A percentile compares a stretch with the other conserved stretches of the same genome.
phyloP scores from a whole-genome alignment of 2,888 invertebrate genomes.

The Amphipyra berbera region DNA sequence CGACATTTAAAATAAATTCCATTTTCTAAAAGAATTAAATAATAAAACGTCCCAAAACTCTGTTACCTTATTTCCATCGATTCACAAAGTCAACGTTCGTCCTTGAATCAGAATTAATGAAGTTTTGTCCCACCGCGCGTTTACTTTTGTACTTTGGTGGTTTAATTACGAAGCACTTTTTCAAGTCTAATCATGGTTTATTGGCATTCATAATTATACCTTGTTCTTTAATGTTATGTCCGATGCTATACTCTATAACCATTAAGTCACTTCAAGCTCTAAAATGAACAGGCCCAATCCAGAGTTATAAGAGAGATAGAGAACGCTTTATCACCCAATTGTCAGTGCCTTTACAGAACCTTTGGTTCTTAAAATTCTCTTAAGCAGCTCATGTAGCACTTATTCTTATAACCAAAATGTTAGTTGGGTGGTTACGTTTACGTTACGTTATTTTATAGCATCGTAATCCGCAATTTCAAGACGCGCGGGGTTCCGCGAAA shows the following conservation, averaged over 20 bases:
- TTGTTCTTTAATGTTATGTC: constrained; percentile 6
- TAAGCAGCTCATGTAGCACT: too few relatives aligned
- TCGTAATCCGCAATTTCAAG: too few relatives aligned
- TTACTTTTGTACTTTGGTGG: constrained; percentile 48
- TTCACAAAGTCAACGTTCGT: constrained; percentile 38
- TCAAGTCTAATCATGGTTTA: constrained; percentile 43
- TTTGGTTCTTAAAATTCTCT: too few relatives aligned
- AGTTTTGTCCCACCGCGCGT: constrained; percentile 40
- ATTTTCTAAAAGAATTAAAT: constrained; percentile 22
- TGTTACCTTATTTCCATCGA: constrained; percentile 31
- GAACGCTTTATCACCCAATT: too few relatives aligned
- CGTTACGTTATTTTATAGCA: too few relatives aligned
- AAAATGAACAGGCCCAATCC: too few relatives aligned
- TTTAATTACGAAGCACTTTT: constrained; percentile 52
- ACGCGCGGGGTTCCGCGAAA: too few relatives aligned
- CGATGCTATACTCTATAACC: too few relatives aligned
- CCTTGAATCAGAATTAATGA: constrained; percentile 50
- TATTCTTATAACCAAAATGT: too few relatives aligned
- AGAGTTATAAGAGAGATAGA: too few relatives aligned
- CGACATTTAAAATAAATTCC: background rate
- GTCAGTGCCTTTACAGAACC: too few relatives aligned
- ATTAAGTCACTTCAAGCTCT: too few relatives aligned
- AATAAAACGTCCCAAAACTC: constrained; percentile 38
- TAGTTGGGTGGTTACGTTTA: background rate
- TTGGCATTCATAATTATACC: constrained; percentile 37